Evolutionary conservation across 2,888 invertebrate species (phyloP).

Genomic region (Lasius platythorax): DNA sequence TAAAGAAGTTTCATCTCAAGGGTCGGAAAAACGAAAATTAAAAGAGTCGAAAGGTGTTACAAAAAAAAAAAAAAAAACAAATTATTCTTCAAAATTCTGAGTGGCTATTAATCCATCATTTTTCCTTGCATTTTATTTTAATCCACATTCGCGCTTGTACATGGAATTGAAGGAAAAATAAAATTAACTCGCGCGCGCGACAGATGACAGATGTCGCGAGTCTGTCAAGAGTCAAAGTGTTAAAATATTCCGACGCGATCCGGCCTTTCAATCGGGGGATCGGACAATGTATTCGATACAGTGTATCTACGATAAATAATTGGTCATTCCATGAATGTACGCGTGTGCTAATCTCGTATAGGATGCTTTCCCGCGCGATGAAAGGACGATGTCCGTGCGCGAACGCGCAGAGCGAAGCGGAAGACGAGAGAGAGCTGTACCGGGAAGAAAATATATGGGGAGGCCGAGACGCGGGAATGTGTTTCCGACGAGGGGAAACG

Average conservation of each 20-base stretch:
- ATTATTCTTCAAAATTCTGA: background rate
- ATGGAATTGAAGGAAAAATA: background rate
- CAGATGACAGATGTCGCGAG: background rate
- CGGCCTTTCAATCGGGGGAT: slow-evolving; percentile 42
- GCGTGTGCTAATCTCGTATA: slow-evolving; percentile 53
- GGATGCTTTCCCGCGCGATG: slow-evolving; percentile 29
- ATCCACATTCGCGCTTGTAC: no score
- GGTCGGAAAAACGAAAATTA: background rate
- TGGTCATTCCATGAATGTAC: background rate
- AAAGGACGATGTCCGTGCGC: slow-evolving; percentile 37
- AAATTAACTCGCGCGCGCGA: background rate
- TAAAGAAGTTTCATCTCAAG: slow-evolving; percentile 5
- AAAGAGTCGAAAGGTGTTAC: background rate
- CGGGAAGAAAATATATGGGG: slow-evolving; percentile 47
- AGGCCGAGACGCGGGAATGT: slow-evolving; percentile 37
- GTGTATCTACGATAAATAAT: slow-evolving; percentile 52
- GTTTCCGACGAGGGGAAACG: slow-evolving; percentile 34
- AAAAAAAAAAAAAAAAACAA: background rate
- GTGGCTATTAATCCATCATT: background rate
- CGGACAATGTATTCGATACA: slow-evolving; percentile 49
- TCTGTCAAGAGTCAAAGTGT: background rate
- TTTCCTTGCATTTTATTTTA: slow-evolving; percentile 6
- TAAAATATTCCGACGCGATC: slow-evolving; percentile 57
- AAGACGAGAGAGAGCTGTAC: slow-evolving; percentile 34
- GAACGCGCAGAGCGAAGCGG: slow-evolving; percentile 33